These are phyloP conservation scores for Luehdorfia chinensis DNA, from an alignment of 1,140 invertebrate genomes.

Conservation along the genomic window DNA sequence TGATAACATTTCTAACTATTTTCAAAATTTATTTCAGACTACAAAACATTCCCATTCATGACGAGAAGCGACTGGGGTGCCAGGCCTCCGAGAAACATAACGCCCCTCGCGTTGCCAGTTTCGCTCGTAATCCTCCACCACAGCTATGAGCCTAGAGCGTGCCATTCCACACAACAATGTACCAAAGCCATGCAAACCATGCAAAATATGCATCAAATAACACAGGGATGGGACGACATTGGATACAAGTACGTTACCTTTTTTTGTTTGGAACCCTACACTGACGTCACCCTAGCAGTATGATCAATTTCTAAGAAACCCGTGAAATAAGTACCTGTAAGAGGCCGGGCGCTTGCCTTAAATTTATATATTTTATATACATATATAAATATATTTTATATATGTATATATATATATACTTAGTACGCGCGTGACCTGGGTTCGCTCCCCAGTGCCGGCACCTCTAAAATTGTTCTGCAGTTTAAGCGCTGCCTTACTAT, in stretches of 20 bases:
- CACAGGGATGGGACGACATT: slow-evolving; percentile 82
- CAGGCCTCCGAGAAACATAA: slow-evolving; percentile 65
- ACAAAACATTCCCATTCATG: slow-evolving; percentile 26
- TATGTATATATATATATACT: no score
- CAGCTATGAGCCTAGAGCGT: slow-evolving; percentile 80
- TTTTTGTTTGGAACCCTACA: not conserved
- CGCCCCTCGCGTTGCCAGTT: slow-evolving; percentile 78
- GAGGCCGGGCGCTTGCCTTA: no score
- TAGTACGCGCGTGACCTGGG: no score
- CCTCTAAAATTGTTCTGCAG: no score
- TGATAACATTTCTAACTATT: no score
- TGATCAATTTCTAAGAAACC: not conserved
- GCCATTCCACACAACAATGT: slow-evolving; percentile 76
- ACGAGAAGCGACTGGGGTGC: slow-evolving; percentile 79
- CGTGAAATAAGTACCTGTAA: not conserved
- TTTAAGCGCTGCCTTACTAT: no score
- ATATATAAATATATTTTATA: no score
- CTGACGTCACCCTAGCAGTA: not conserved
- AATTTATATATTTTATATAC: no score
- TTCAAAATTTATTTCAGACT: no score
- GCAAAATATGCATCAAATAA: slow-evolving; percentile 78
- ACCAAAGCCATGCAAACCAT: slow-evolving; percentile 73
- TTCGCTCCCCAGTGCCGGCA: no score
- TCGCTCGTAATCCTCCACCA: slow-evolving; percentile 88
- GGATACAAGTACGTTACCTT: slow-evolving; percentile 77